These are phyloP conservation scores for Neosalanx taihuensis DNA, from an alignment of 2,797 vertebrate genomes.

Conservation along the genomic window DNA sequence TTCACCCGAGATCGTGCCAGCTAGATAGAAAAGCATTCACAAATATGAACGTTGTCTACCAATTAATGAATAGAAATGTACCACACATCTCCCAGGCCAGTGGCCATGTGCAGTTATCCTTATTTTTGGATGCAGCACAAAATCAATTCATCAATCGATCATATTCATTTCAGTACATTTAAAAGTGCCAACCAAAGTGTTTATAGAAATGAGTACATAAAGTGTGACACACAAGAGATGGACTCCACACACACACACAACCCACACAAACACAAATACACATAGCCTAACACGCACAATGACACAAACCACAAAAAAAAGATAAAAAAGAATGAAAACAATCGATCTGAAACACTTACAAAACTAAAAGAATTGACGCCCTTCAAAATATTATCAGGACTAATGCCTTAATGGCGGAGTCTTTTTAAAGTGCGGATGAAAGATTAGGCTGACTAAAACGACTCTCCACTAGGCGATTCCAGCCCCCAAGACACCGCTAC, in stretches of 20 bases:
- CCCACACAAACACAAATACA: too few relatives aligned
- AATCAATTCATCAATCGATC: too few relatives aligned
- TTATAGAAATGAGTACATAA: too few relatives aligned
- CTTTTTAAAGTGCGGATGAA: conserved; percentile 45
- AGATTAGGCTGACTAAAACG: conserved; percentile 47
- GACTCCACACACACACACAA: too few relatives aligned
- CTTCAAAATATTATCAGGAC: conserved; percentile 43
- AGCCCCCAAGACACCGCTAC: conserved; percentile 40
- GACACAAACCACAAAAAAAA: neutral
- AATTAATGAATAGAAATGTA: too few relatives aligned
- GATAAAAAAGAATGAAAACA: too few relatives aligned
- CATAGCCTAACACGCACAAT: too few relatives aligned
- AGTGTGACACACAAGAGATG: too few relatives aligned
- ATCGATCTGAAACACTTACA: neutral
- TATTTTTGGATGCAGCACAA: too few relatives aligned
- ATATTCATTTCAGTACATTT: too few relatives aligned
- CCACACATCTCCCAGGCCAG: too few relatives aligned
- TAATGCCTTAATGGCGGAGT: conserved; percentile 44
- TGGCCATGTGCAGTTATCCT: neutral
- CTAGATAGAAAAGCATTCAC: conserved; percentile 57
- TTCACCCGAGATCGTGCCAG: conserved; percentile 93
- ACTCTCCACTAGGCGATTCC: conserved; percentile 18
- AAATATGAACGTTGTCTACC: neutral
- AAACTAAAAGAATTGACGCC: conserved; percentile 28
- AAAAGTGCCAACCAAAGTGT: too few relatives aligned